Base-by-base conservation (phyloP, 2,797 vertebrate genomes). In the Thamnophis elegans region DNA sequence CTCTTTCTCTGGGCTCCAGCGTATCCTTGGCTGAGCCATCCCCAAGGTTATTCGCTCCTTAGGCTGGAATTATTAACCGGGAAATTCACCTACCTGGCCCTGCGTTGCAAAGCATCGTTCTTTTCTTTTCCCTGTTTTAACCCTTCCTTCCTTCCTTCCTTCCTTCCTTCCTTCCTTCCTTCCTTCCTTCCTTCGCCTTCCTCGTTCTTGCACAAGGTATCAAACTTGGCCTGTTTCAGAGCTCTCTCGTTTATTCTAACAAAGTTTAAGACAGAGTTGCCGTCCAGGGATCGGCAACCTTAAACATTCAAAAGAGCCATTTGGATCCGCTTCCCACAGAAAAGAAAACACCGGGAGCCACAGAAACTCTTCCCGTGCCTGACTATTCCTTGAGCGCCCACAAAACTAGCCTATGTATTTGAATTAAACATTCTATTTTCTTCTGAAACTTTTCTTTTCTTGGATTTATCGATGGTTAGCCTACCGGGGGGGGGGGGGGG, bases 21-120 rank as follows among this genome's bases (percentile, higher is more conserved):
- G 14, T 4, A 9, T 47, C 42, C 55, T 47, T 14, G 16, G 36
- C 51, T 42, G 16, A 78, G 36, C 7, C 20, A 0, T 89, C 60
- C 22, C 25, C 96, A 97, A 97, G 96, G 96, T 96, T 94, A 96
- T 93, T 87, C 90, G 87, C 51, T 92, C 92, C 91, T 88, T 60
- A 32, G 68, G 56, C 87, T 22, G 54, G 0, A 26, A 78, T 85
- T 42, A 1, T 28, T 55, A 89, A 8, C 47, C 14, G n/a, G 94
- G 85, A 62, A 59, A n/a, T 58, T 42, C 62, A 22, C 54, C 54
- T 42, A 87, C 14, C 18, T 18, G 2, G 26, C n/a, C 47, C 32
- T 47, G 51, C 13, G 12, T 47, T 55, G 1, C 25, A 26, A 53
- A 1, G 36, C 11, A 22, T 89, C 89, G 87, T 87, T 89, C 89